Evolutionary conservation across 2,113 vertebrate genomes (phyloP).

Genomic region (Limnothrissa miodon): DNA sequence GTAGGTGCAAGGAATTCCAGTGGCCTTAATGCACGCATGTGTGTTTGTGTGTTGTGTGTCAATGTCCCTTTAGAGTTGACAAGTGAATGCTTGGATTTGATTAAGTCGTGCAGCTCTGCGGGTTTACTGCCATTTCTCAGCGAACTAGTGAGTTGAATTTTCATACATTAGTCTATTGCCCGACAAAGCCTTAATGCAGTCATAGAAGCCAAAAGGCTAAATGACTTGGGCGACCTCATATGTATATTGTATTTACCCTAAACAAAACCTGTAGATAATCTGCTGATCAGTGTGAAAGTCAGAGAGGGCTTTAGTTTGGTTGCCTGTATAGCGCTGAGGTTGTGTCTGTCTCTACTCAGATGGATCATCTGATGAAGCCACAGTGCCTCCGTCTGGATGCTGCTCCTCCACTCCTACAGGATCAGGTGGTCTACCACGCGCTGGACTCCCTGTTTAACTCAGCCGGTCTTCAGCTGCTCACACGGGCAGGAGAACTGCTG

Average conservation of each 20-base stretch:
- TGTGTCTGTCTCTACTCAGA: constrained; percentile 54
- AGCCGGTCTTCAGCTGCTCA: constrained; percentile 66
- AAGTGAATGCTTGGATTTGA: constrained; percentile 64
- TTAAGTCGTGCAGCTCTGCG: constrained; percentile 69
- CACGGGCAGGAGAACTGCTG: constrained; percentile 58
- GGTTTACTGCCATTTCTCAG: constrained; percentile 31
- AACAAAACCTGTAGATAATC: neutral
- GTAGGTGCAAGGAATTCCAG: neutral
- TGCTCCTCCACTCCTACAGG: constrained; percentile 61
- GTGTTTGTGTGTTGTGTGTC: constrained; percentile 14
- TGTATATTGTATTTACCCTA: neutral
- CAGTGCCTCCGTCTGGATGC: constrained; percentile 54
- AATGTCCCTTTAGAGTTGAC: constrained; percentile 72
- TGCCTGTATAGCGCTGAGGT: neutral
- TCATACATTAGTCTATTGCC: neutral
- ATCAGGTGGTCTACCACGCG: constrained; percentile 64
- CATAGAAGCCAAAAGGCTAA: neutral
- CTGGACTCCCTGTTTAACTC: constrained; percentile 72
- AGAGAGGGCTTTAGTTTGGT: no score
- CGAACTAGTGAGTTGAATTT: neutral
- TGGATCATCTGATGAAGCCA: constrained; percentile 59
- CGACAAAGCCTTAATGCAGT: neutral
- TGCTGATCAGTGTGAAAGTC: neutral
- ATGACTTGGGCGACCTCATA: constrained; percentile 30
- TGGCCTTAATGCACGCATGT: neutral